phyloP scores from a whole-genome alignment of 35 echinoderm and acorn worm species.

The Holothuria glaberrima region DNA sequence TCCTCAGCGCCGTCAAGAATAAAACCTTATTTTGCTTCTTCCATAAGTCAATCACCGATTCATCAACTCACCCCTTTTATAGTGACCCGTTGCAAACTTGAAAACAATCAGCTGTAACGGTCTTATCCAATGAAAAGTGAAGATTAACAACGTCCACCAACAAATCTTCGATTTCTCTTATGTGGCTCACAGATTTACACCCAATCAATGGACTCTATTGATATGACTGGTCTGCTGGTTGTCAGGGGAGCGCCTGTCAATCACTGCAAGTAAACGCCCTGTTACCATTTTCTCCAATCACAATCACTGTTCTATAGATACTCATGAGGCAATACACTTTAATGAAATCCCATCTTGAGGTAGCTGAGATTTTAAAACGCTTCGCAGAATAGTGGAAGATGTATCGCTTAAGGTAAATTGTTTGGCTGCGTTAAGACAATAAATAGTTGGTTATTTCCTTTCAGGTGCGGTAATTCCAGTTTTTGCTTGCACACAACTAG shows the following conservation, averaged over 20 bases:
- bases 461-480: no score
- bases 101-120: slow-evolving; percentile 22
- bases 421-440: no score
- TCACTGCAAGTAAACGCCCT: background rate
- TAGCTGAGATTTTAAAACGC: no score
- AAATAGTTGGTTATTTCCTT: no score
- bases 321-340: no score
- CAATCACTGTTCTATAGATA: background rate
- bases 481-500: no score
- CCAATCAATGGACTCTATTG: slow-evolving; percentile 15
- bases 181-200: slow-evolving; percentile 17
- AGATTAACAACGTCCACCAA: slow-evolving; percentile 27
- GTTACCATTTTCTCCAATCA: background rate
- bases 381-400: no score
- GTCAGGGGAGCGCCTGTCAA: slow-evolving; percentile 4
- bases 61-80: slow-evolving; percentile 29
- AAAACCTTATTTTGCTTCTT: slow-evolving; percentile 11
- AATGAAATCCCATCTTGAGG: no score
- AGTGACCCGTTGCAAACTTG: background rate
- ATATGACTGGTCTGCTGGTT: slow-evolving; percentile 26
- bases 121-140: slow-evolving; percentile 36
- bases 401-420: no score
- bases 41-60: slow-evolving; percentile 21
- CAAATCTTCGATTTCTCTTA: background rate
- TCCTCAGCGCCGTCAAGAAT: background rate